These are phyloP conservation scores for Harmothoe impar DNA, from an alignment of 2,888 invertebrate genomes.

Conservation along the genomic window DNA sequence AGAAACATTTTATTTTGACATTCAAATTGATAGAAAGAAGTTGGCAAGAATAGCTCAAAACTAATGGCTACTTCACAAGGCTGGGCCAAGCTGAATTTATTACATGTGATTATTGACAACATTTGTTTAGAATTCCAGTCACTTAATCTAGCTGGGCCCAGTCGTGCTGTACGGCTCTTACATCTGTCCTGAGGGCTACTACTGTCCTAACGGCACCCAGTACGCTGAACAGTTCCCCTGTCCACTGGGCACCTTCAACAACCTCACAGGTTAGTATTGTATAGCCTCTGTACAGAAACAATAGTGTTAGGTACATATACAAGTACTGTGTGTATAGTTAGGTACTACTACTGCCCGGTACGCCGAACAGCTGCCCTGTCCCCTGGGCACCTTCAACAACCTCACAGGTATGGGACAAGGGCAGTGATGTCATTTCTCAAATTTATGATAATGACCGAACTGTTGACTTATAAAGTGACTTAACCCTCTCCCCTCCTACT, in stretches of 20 bases:
- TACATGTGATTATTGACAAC: too few species aligned
- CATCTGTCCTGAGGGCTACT: conserved; percentile 79
- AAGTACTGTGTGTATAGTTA: not conserved
- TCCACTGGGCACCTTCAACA: conserved; percentile 81
- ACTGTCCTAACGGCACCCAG: conserved; percentile 78
- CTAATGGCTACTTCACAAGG: too few species aligned
- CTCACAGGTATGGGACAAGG: too few species aligned
- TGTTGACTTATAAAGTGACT: too few species aligned
- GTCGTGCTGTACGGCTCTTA: conserved; percentile 80
- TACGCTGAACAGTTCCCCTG: conserved; percentile 78
- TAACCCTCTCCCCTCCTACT: not conserved
- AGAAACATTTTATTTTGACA: too few species aligned
- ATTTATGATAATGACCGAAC: too few species aligned
- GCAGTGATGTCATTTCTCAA: too few species aligned
- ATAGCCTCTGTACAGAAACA: not conserved
- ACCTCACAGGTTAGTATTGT: conserved; percentile 76
- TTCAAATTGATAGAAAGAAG: too few species aligned
- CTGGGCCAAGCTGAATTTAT: too few species aligned
- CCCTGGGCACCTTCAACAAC: too few species aligned
- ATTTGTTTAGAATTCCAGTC: not conserved
- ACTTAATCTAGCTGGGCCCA: conserved; percentile 72
- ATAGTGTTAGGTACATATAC: not conserved
- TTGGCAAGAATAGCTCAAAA: too few species aligned
- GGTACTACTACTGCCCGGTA: not conserved
- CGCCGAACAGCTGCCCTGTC: not conserved